Conservation (phyloP, 2,888 invertebrate species). For the Spialia ferax region DNA sequence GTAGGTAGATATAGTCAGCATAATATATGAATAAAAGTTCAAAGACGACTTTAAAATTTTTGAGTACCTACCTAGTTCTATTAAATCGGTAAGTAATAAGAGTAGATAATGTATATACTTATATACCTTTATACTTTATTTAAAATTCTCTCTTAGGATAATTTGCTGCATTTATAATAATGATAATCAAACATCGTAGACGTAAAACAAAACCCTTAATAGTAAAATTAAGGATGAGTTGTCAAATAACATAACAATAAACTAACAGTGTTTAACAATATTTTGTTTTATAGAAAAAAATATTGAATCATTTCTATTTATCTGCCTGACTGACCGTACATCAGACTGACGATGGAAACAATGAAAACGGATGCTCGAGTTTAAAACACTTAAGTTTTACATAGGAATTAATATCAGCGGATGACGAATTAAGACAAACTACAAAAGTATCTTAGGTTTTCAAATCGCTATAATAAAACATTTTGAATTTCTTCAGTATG, state of each 20-base stretch:
- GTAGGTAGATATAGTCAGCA: conserved; percentile 1
- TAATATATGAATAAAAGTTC: not conserved
- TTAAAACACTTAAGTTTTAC: conserved; percentile 45
- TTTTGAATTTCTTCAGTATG: too few relatives aligned
- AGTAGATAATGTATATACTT: too few relatives aligned
- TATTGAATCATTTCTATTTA: too few relatives aligned
- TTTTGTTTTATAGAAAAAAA: not conserved
- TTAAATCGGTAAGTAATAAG: too few relatives aligned
- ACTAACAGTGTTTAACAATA: not conserved
- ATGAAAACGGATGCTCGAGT: conserved; percentile 48
- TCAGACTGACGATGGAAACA: conserved; percentile 27
- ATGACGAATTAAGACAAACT: conserved; percentile 34
- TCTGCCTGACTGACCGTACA: conserved; percentile 39
- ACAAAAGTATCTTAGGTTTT: conserved; percentile 12
- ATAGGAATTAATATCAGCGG: conserved; percentile 37
- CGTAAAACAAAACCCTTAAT: not conserved
- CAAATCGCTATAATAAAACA: too few relatives aligned
- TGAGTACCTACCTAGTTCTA: too few relatives aligned
- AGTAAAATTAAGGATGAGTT: not conserved
- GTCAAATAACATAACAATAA: too few relatives aligned
- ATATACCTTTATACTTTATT: too few relatives aligned
- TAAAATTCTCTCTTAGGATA: too few relatives aligned
- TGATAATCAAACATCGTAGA: too few relatives aligned
- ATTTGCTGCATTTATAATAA: too few relatives aligned
- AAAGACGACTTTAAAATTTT: not conserved